phyloP scores from a whole-genome alignment of 2,113 vertebrate genomes.

The Monopterus albus region DNA sequence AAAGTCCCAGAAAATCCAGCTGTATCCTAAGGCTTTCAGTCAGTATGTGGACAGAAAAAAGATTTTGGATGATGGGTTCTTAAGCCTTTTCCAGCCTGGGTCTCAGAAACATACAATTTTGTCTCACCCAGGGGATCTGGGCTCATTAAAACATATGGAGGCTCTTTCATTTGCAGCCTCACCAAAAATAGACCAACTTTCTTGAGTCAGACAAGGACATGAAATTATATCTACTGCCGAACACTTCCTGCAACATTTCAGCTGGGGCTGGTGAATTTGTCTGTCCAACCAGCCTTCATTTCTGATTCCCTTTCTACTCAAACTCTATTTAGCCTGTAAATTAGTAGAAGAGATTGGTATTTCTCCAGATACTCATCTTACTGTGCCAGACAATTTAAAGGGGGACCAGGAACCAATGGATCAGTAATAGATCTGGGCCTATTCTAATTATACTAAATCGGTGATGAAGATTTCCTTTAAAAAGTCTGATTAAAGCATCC shows the following conservation, averaged over 20 bases:
- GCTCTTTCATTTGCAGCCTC: neutral
- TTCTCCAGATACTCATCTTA: too few species aligned
- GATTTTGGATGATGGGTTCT: slow-evolving; percentile 19
- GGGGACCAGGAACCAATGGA: too few species aligned
- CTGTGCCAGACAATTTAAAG: neutral
- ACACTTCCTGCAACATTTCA: neutral
- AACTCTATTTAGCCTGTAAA: neutral
- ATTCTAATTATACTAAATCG: slow-evolving; percentile 8
- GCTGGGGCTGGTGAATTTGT: neutral
- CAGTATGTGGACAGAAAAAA: neutral
- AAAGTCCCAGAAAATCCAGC: neutral
- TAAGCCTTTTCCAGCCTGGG: slow-evolving; percentile 12
- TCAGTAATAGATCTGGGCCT: neutral
- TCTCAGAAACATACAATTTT: slow-evolving; percentile 2
- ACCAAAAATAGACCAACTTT: neutral
- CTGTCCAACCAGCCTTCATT: too few species aligned
- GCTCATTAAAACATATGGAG: slow-evolving; percentile 14
- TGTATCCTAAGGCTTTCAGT: neutral
- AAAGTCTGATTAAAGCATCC: neutral
- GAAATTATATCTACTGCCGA: neutral
- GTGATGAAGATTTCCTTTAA: neutral
- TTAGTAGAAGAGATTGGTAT: too few species aligned
- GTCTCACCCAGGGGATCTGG: neutral
- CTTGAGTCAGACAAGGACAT: neutral
- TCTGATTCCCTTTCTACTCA: neutral